A percentile compares a stretch with the other conserved stretches of the same genome.
Evolutionary conservation across 2,888 invertebrate species (phyloP).

Genomic region (Leptura quadrifasciata): DNA sequence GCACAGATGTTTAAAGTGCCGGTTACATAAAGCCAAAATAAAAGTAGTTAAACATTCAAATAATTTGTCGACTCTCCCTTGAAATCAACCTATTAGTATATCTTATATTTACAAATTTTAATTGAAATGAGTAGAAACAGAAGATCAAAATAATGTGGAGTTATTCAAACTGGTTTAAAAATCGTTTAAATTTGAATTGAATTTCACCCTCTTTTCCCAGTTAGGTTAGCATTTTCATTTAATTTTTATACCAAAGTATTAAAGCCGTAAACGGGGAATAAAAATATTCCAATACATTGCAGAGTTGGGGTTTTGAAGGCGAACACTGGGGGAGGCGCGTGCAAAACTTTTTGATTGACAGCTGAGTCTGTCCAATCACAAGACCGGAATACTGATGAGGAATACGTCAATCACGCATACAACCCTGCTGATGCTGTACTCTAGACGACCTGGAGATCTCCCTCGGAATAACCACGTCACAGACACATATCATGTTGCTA

Average conservation of each 20-base stretch:
- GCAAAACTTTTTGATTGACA: constrained; percentile 84
- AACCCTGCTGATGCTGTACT: constrained; percentile 51
- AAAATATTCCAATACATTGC: constrained; percentile 73
- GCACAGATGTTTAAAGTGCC: neutral
- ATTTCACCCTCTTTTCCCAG: constrained; percentile 68
- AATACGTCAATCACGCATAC: constrained; percentile 82
- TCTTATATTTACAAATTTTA: constrained; percentile 23
- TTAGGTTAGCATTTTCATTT: constrained; percentile 59
- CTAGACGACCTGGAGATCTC: constrained; percentile 50
- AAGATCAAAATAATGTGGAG: constrained; percentile 58
- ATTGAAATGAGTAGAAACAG: constrained; percentile 36
- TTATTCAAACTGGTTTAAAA: constrained; percentile 72
- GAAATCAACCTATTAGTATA: constrained; percentile 4
- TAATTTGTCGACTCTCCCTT: neutral
- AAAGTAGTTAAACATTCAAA: neutral
- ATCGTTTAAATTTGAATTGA: constrained; percentile 74
- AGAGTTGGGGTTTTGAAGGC: constrained; percentile 53
- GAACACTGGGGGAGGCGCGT: constrained; percentile 70
- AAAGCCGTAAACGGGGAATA: constrained; percentile 71
- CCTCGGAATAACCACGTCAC: constrained; percentile 39
- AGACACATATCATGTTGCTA: constrained; percentile 27
- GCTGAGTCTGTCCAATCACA: constrained; percentile 86
- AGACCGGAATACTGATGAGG: constrained; percentile 85
- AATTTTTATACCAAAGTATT: constrained; percentile 72
- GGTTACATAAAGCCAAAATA: neutral